Conservation (phyloP, 2,113 vertebrate genomes). For the Columbina picui region DNA sequence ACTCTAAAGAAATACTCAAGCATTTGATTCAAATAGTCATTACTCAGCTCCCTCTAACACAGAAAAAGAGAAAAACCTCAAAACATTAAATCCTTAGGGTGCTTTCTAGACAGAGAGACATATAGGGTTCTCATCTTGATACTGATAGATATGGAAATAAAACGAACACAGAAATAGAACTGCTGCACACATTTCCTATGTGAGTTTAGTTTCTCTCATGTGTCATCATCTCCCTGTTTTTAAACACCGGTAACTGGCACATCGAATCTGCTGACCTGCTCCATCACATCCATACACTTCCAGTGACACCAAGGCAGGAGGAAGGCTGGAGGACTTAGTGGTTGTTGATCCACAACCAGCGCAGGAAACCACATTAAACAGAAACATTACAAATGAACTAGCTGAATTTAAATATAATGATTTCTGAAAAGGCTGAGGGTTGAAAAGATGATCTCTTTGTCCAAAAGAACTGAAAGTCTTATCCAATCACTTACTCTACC, state of each 20-base stretch:
- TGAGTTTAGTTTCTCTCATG: background rate
- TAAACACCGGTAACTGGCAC: background rate
- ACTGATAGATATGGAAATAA: background rate
- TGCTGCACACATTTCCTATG: background rate
- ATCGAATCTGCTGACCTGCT: background rate
- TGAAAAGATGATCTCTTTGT: background rate
- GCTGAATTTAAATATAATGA: background rate
- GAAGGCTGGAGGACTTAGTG: background rate
- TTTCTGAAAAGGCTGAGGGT: background rate
- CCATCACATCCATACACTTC: background rate
- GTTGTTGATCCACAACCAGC: background rate
- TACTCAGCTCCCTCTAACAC: background rate
- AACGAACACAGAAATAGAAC: background rate
- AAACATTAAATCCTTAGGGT: background rate
- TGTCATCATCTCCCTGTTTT: background rate
- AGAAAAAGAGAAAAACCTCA: background rate
- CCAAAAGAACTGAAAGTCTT: background rate
- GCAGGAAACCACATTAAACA: background rate
- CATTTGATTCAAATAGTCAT: background rate
- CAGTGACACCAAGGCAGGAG: background rate
- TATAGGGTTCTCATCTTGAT: background rate
- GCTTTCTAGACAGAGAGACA: background rate
- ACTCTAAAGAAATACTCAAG: background rate
- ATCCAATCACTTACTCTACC: background rate
- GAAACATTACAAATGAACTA: background rate